Evolutionary conservation across 2,797 vertebrate genomes (phyloP).

Genomic region (Pseudochromis fuscus): DNA sequence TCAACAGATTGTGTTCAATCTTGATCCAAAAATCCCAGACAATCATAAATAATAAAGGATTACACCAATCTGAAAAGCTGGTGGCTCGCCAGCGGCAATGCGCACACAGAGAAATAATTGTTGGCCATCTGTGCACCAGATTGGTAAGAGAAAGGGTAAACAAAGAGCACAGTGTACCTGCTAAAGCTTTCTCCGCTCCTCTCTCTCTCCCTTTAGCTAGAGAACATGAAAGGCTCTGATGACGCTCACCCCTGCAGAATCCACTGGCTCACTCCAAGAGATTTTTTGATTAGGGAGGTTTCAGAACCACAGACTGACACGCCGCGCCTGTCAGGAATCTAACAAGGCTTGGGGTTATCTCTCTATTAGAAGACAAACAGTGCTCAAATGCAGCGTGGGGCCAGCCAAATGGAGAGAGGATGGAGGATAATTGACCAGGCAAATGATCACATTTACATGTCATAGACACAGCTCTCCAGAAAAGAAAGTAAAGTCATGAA

Average conservation of each 20-base stretch:
- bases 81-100: conserved; percentile 81
- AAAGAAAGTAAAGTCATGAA: conserved; percentile 72
- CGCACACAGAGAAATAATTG: conserved; percentile 86
- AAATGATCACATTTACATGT: conserved; percentile 79
- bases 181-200: conserved; percentile 69
- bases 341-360: conserved; percentile 76
- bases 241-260: conserved; percentile 74
- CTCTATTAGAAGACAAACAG: conserved; percentile 70
- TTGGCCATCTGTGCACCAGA: conserved; percentile 88
- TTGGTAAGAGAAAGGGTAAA: conserved; percentile 86
- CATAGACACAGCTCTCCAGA: conserved; percentile 64
- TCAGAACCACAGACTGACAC: conserved; percentile 79
- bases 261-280: conserved; percentile 69
- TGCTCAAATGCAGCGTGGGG: conserved; percentile 54
- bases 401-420: conserved; percentile 59
- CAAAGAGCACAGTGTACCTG: conserved; percentile 86
- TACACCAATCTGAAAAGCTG: conserved; percentile 86
- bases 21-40: conserved; percentile 86
- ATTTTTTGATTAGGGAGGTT: conserved; percentile 79
- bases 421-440: conserved; percentile 72
- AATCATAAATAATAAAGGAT: conserved; percentile 90
- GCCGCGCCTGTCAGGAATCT: conserved; percentile 76
- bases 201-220: conserved; percentile 60
- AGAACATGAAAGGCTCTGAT: conserved; percentile 80
- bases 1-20: conserved; percentile 88